Percentiles rank a stretch among this genome's conserved stretches.
Evolutionary conservation across 2,113 vertebrate species (phyloP).

Genomic region (Pelecanus crispus): DNA sequence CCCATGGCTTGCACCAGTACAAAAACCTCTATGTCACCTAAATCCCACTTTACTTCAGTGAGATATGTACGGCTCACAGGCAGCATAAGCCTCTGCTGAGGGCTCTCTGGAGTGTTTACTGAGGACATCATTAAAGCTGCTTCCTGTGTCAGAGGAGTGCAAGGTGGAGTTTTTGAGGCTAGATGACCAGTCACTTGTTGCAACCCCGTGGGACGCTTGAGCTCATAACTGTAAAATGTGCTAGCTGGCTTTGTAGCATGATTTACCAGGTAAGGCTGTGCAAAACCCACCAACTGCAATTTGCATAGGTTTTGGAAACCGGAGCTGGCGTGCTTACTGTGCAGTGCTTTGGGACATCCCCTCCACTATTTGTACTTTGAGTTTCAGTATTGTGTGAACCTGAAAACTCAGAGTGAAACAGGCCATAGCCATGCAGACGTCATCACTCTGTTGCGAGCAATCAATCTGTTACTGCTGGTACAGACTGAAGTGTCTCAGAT

Average conservation of each 20-base stretch:
- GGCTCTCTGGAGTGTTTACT: background rate
- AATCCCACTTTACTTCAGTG: background rate
- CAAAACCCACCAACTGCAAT: background rate
- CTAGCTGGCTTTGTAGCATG: background rate
- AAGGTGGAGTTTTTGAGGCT: background rate
- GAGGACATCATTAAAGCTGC: background rate
- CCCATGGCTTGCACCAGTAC: background rate
- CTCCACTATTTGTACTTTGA: slow-evolving; percentile 1
- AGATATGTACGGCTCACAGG: fast-evolving
- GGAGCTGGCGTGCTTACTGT: background rate
- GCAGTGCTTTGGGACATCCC: slow-evolving; percentile 13
- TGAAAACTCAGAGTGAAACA: slow-evolving; percentile 40
- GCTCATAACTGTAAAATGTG: background rate
- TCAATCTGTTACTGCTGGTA: background rate
- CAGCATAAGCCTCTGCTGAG: background rate
- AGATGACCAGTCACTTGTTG: background rate
- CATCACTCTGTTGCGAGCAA: background rate
- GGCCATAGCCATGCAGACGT: background rate
- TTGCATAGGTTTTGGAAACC: slow-evolving; percentile 43
- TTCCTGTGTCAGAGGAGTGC: background rate
- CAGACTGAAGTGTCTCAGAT: background rate
- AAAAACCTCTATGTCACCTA: background rate
- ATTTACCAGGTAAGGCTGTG: background rate
- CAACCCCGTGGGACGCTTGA: background rate
- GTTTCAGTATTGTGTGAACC: slow-evolving; percentile 23